phyloP scores from a whole-genome alignment of 2,797 vertebrate genomes.

The Falco cherrug region DNA sequence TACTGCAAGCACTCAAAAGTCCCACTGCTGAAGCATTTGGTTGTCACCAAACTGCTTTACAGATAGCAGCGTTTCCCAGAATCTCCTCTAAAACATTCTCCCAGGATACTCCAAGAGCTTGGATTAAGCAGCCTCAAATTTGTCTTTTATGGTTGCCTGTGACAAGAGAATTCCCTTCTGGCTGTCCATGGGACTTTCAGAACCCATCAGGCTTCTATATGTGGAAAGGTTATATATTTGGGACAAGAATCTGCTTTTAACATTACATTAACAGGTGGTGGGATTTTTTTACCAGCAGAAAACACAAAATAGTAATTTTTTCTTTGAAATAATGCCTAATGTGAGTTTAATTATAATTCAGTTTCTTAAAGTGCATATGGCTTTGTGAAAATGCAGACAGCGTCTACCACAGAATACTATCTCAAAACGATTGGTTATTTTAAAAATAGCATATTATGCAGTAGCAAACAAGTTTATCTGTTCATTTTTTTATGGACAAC shows the following conservation, averaged over 20 bases:
- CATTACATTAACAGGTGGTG: neutral
- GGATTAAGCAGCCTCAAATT: conserved; percentile 21
- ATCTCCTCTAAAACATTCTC: conserved; percentile 16
- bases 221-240: neutral
- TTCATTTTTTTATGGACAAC: neutral
- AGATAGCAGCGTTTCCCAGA: neutral
- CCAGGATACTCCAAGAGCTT: neutral
- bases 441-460: neutral
- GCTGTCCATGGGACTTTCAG: neutral
- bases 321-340: neutral
- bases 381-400: neutral
- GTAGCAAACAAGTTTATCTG: neutral
- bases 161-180: conserved; percentile 24
- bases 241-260: neutral
- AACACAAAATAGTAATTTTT: neutral
- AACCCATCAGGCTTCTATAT: neutral
- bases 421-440: neutral
- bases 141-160: neutral
- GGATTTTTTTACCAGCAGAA: neutral
- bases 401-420: neutral
- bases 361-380: neutral
- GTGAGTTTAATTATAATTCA: neutral
- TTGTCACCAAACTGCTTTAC: neutral
- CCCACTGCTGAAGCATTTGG: neutral
- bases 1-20: neutral